Percentiles rank a stretch among this genome's conserved stretches.
Conservation (phyloP, 2,113 vertebrate genomes). For the Nibea albiflora region DNA sequence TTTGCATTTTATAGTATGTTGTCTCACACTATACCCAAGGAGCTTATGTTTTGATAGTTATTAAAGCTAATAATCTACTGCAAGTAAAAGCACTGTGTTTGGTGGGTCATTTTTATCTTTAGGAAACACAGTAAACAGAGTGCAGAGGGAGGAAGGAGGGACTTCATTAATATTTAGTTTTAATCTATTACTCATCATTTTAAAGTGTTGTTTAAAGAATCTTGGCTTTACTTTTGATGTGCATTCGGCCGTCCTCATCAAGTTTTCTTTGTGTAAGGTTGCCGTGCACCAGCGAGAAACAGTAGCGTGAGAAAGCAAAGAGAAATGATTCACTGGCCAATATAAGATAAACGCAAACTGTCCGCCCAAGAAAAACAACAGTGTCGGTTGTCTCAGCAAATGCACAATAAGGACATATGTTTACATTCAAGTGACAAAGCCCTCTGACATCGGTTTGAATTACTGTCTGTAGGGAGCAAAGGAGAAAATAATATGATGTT, state of each 20-base stretch:
- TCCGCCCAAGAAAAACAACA: neutral
- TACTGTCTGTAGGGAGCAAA: neutral
- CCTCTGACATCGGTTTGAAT: neutral
- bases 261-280: constrained; percentile 3
- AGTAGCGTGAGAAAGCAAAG: constrained; percentile 10
- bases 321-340: neutral
- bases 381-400: neutral
- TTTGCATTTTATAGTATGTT: constrained; percentile 36
- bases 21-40: constrained; percentile 15
- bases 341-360: neutral
- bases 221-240: constrained; percentile 1
- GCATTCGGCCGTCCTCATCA: neutral
- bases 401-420: neutral
- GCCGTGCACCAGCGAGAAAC: neutral
- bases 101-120: neutral
- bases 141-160: too few species aligned
- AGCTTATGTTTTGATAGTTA: constrained; percentile 10
- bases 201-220: neutral
- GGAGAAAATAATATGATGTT: neutral
- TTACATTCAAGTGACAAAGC: constrained; percentile 16
- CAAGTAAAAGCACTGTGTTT: neutral
- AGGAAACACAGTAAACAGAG: neutral
- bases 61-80: constrained; percentile 17
- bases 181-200: neutral
- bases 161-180: neutral